These are phyloP conservation scores for Desoria tigrina DNA, from an alignment of 2,888 invertebrate species.

Conservation along the genomic window DNA sequence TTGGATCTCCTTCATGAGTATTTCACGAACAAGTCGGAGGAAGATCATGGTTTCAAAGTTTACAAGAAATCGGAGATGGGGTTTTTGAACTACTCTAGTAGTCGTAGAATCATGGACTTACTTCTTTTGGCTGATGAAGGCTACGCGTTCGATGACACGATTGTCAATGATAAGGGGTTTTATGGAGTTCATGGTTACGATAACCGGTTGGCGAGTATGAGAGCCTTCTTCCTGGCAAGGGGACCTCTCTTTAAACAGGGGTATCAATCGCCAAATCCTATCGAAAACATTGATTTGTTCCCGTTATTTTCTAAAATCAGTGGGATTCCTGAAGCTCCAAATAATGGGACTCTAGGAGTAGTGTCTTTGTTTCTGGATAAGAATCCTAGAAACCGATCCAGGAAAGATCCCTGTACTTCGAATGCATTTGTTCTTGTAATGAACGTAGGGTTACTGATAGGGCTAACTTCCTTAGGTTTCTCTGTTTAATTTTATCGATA, in stretches of 20 bases:
- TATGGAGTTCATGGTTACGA: conserved; percentile 71
- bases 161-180: conserved; percentile 60
- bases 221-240: conserved; percentile 69
- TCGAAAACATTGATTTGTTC: conserved; percentile 68
- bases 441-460: too few species aligned
- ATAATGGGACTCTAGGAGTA: conserved; percentile 1
- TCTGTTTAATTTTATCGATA: too few species aligned
- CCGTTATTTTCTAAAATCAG: conserved; percentile 66
- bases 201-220: conserved; percentile 64
- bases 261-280: conserved; percentile 57
- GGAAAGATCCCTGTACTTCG: too few species aligned
- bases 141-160: conserved; percentile 63
- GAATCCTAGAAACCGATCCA: too few species aligned
- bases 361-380: neutral
- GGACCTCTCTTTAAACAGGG: conserved; percentile 65
- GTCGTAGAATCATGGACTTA: conserved; percentile 65
- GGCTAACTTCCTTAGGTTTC: too few species aligned
- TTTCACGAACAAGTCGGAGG: too few species aligned
- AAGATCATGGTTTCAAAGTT: conserved; percentile 56
- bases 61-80: conserved; percentile 65
- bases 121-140: conserved; percentile 66
- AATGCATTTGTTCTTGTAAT: too few species aligned
- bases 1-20: conserved; percentile 61
- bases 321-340: conserved; percentile 55
- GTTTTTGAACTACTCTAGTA: conserved; percentile 65